A percentile compares a stretch with the other conserved stretches of the same genome.
Evolutionary conservation across 1,140 invertebrate species (phyloP).

Genomic region (Scaptomyza montana): DNA sequence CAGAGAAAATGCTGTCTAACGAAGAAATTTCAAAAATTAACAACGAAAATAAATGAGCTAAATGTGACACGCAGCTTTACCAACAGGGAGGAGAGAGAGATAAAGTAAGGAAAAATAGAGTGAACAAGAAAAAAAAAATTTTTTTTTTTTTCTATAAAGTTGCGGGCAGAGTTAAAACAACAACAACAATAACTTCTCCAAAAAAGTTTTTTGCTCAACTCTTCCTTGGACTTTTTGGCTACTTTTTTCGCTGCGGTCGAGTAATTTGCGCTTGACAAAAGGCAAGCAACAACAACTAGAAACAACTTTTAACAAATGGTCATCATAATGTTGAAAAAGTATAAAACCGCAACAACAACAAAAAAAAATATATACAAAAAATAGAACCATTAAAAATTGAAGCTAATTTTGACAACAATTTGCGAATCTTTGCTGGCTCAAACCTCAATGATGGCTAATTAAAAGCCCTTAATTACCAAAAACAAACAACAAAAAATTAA

Average conservation of each 20-base stretch:
- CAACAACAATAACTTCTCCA: constrained; percentile 8
- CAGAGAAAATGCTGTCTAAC: constrained; percentile 32
- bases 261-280: constrained; percentile 54
- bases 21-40: constrained; percentile 75
- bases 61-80: no score
- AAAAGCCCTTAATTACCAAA: constrained; percentile 68
- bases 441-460: constrained; percentile 71
- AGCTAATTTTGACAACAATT: constrained; percentile 78
- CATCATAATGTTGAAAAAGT: constrained; percentile 39
- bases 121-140: constrained; percentile 9
- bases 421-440: constrained; percentile 36
- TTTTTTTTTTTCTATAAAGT: constrained; percentile 54
- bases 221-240: constrained; percentile 13
- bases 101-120: not conserved
- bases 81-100: not conserved
- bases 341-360: no score
- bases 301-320: constrained; percentile 36
- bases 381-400: constrained; percentile 50
- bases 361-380: no score
- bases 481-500: constrained; percentile 15
- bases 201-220: constrained; percentile 42
- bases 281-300: constrained; percentile 19
- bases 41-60: constrained; percentile 80
- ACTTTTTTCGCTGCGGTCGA: constrained; percentile 37
- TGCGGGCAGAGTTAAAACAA: not conserved